Evolutionary conservation across 2,888 invertebrate genomes (phyloP), one percentile per base, ranked within the genome.

Genomic region (Drosophila niveifrons): DNA sequence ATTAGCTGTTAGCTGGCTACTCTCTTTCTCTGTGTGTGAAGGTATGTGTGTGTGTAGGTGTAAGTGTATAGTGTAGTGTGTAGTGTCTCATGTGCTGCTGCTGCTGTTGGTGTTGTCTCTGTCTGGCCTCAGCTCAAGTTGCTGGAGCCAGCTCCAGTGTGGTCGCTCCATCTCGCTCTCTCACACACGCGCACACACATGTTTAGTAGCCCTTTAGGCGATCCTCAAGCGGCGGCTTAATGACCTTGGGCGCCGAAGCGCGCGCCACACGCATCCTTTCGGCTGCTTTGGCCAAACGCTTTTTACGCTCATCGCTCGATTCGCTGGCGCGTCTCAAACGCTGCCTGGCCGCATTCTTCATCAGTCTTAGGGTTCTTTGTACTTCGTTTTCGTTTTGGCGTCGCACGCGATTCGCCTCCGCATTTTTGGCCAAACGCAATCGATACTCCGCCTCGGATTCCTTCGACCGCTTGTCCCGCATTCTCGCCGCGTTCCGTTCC

Each of bases 261-360:
- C 92, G 85, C 23, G 91, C 88, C 55, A 88, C 66, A 41, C 92
- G 90, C 92, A 92, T 92, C 64, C 92, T 78, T 66, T 92, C 92
- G 15, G 92, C 92, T 11, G 92, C 91, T 76, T 92, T 92, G 31
- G 91, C 90, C 74, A 92, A 77, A 18, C 92, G 90, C 72, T 90
- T 90, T 47, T 91, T 89, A 51, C 92, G 90, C 75, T 92, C 92
- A 4, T 92, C 92, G 8, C 88, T 74, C 29, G 92, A 90, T 79
- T 92, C 92, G 70, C 91, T 92, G 66, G 92, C 92, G 31, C 92
- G 90, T 58, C 92, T 87, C 82, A 92, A 78, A 44, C 92, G 85
- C 76, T 92, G 92, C 28, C 92, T 83, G 15, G 92, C 92, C 51
- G 92, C 92, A 77, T 92, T 92, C 85, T 92, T 92, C 91, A 92